phyloP scores from a whole-genome alignment of 2,113 vertebrate species.

The Chinchilla lanigera region DNA sequence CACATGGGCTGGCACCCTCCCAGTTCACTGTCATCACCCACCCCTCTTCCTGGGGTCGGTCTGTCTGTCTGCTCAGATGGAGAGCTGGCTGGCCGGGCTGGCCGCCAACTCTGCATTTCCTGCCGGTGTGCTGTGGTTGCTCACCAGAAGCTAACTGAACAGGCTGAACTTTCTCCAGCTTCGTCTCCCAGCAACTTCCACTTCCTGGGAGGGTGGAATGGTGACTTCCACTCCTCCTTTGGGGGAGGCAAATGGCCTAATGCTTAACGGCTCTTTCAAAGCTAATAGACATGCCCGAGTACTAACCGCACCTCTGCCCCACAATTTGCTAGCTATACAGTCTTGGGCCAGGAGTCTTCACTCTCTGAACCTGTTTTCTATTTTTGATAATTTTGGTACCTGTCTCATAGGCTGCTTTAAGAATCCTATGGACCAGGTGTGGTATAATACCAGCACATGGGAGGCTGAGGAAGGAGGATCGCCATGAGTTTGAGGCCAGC shows the following conservation, averaged over 20 bases:
- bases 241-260: neutral
- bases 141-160: constrained; percentile 67
- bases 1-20: neutral
- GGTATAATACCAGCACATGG: neutral
- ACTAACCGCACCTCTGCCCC: too few relatives aligned
- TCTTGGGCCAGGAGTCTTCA: neutral
- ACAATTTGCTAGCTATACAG: neutral
- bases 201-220: constrained; percentile 34
- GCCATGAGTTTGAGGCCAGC: neutral
- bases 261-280: neutral
- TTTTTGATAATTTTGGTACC: neutral
- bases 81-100: constrained; percentile 63
- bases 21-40: constrained; percentile 23
- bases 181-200: constrained; percentile 54
- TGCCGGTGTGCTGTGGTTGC: neutral
- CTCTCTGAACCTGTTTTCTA: constrained; percentile 19
- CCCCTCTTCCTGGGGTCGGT: constrained; percentile 69
- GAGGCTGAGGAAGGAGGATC: neutral
- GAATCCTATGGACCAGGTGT: neutral
- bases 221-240: neutral
- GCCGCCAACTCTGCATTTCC: constrained; percentile 71
- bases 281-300: neutral
- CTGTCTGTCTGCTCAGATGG: constrained; percentile 78
- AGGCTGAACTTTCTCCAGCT: constrained; percentile 58
- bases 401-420: constrained; percentile 21